Evolutionary conservation across 2,797 vertebrate species (phyloP).

Genomic region (Meda fulgida): DNA sequence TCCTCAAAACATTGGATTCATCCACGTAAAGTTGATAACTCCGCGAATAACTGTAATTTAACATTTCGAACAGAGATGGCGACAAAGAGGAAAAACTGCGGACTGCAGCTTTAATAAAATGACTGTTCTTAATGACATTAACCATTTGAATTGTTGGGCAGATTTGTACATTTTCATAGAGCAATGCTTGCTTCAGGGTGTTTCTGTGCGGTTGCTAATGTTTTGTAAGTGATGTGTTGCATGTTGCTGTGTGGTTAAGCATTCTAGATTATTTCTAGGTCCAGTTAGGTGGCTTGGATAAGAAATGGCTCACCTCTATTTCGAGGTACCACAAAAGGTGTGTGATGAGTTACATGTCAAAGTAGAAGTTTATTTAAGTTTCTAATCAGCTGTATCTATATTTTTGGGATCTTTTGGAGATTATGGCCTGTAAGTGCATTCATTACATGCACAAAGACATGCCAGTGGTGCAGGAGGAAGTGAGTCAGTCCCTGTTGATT

Average conservation of each 20-base stretch:
- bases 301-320: neutral
- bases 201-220: neutral
- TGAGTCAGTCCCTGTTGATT: conserved; percentile 81
- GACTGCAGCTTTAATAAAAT: neutral
- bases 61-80: too few relatives aligned
- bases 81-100: too few relatives aligned
- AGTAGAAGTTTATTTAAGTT: neutral
- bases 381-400: neutral
- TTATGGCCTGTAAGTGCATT: conserved; percentile 7
- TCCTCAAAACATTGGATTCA: too few relatives aligned
- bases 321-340: neutral
- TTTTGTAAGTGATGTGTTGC: neutral
- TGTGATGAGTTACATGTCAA: neutral
- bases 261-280: neutral
- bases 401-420: neutral
- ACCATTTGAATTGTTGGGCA: neutral
- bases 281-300: neutral
- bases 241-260: neutral
- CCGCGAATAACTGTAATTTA: too few relatives aligned
- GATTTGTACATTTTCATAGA: neutral
- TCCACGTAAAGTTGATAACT: too few relatives aligned
- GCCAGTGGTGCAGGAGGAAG: conserved; percentile 72
- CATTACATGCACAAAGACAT: conserved; percentile 19
- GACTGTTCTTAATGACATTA: neutral
- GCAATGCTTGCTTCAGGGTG: neutral